Evolutionary conservation across 2,797 vertebrate genomes (phyloP).

Genomic region (Lerista edwardsae): DNA sequence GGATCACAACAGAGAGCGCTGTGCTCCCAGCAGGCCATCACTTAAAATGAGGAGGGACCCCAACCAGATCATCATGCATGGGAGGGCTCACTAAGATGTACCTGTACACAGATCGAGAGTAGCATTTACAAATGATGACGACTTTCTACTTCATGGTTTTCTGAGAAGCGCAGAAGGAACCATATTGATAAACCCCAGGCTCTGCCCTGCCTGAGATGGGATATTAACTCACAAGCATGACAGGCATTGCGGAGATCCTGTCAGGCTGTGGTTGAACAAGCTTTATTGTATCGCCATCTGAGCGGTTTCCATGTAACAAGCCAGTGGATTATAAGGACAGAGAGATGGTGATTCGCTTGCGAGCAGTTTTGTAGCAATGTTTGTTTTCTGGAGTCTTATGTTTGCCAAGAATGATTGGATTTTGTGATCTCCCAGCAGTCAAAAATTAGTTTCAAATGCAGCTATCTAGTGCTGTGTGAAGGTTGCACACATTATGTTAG

Average conservation of each 20-base stretch:
- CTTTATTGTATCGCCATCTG: not conserved
- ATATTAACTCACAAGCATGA: not conserved
- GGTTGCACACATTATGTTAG: rapidly evolving
- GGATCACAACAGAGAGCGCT: not conserved
- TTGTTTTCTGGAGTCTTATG: not conserved
- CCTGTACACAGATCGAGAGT: not conserved
- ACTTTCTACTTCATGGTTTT: not conserved
- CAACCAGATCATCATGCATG: not conserved
- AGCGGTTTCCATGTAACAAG: too few relatives aligned
- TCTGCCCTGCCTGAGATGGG: not conserved
- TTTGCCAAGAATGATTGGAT: not conserved
- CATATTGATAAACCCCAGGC: not conserved
- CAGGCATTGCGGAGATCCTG: not conserved
- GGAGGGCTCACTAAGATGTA: not conserved
- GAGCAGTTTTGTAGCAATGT: not conserved
- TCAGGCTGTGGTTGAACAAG: not conserved
- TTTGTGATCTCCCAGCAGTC: not conserved
- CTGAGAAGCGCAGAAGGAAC: not conserved
- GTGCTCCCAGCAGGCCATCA: not conserved
- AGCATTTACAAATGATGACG: too few relatives aligned
- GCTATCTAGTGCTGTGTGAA: not conserved
- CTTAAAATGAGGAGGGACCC: not conserved
- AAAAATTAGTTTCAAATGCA: not conserved
- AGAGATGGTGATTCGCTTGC: not conserved
- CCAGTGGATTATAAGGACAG: not conserved